Evolutionary conservation across 2,888 invertebrate genomes (phyloP).

Genomic region (Cantharis rufa): DNA sequence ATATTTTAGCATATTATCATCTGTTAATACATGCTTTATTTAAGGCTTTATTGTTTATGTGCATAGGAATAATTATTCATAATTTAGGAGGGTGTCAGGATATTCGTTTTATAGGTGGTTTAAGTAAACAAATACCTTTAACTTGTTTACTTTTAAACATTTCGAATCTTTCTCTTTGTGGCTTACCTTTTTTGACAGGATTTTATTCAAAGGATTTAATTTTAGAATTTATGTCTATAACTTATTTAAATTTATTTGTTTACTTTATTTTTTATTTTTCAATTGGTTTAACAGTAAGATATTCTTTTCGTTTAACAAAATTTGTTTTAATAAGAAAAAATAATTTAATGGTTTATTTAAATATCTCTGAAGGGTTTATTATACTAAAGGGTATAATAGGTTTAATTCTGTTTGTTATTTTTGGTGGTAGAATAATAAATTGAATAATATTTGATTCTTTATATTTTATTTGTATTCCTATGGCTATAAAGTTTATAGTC

Average conservation of each 20-base stretch:
- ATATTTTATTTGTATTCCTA: conserved; percentile 61
- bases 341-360: conserved; percentile 48
- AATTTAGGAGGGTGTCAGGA: conserved; percentile 66
- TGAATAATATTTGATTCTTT: conserved; percentile 61
- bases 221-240: conserved; percentile 62
- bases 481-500: conserved; percentile 60
- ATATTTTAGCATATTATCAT: conserved; percentile 71
- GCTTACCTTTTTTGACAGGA: conserved; percentile 66
- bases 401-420: conserved; percentile 59
- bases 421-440: conserved; percentile 61
- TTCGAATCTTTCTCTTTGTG: conserved; percentile 66
- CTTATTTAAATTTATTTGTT: conserved; percentile 60
- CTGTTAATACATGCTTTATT: conserved; percentile 74
- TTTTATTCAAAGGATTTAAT: conserved; percentile 69
- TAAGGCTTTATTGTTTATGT: conserved; percentile 73
- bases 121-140: conserved; percentile 59
- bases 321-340: conserved; percentile 59
- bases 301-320: conserved; percentile 62
- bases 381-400: conserved; percentile 54
- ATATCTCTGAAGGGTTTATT: conserved; percentile 59
- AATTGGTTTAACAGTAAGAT: conserved; percentile 62
- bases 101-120: conserved; percentile 65
- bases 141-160: conserved; percentile 68
- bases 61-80: conserved; percentile 73
- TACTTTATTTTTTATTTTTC: conserved; percentile 63